Evolutionary conservation across 2,113 vertebrate species (phyloP).

Genomic region (Heteronetta atricapilla): DNA sequence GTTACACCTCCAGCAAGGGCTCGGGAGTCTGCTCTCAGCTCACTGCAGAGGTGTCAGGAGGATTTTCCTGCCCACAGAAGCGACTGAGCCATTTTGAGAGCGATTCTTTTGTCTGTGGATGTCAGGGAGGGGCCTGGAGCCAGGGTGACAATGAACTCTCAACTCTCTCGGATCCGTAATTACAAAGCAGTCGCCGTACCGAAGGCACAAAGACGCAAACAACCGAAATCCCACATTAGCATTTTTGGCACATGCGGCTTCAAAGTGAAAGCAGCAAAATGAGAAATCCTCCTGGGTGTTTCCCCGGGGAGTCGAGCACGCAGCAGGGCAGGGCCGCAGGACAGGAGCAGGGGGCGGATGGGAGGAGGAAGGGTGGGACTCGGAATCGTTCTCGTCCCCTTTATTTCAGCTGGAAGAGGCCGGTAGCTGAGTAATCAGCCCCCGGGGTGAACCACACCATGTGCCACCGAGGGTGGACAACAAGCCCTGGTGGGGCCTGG

Average conservation of each 20-base stretch:
- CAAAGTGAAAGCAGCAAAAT: neutral
- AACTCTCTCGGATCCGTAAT: neutral
- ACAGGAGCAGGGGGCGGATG: no score
- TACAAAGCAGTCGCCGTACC: neutral
- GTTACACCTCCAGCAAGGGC: neutral
- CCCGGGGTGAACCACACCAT: fast-evolving
- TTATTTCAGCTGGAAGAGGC: fast-evolving
- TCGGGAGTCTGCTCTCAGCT: neutral
- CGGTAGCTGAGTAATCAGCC: neutral
- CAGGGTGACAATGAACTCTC: neutral
- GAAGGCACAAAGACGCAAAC: neutral
- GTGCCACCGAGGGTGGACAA: fast-evolving
- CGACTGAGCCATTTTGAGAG: neutral
- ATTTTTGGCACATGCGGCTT: neutral
- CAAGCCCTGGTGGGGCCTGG: neutral
- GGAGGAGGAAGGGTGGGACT: neutral
- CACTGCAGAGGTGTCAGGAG: fast-evolving
- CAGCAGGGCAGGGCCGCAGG: no score
- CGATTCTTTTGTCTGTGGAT: neutral
- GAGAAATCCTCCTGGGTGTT: neutral
- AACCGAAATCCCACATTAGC: neutral
- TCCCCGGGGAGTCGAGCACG: neutral
- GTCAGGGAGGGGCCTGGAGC: neutral
- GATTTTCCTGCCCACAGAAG: neutral
- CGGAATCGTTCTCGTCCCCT: neutral